Conservation (phyloP, 1,140 invertebrate species). For the Bombus balteatus region DNA sequence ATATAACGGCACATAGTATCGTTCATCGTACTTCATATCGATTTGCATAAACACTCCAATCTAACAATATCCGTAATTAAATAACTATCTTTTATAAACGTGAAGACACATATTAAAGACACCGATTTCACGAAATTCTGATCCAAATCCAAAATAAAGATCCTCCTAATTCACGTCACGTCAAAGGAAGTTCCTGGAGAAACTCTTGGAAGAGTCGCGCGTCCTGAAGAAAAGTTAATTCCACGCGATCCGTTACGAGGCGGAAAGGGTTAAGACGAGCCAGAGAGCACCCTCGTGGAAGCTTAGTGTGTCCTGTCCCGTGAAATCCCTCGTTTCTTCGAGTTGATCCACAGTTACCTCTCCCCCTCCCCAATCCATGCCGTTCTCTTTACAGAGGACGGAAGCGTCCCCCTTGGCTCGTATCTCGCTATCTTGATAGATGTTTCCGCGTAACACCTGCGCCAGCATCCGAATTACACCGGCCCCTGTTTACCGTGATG, state of each 20-base stretch:
- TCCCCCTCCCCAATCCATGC: background rate
- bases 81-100: no score
- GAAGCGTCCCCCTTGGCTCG: constrained; percentile 25
- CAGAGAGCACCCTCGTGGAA: constrained; percentile 54
- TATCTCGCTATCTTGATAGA: constrained; percentile 79
- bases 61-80: no score
- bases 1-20: no score
- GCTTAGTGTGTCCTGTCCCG: constrained; percentile 62
- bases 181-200: background rate
- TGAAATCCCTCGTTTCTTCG: constrained; percentile 63
- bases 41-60: no score
- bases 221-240: constrained; percentile 57
- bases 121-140: no score
- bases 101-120: no score
- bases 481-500: constrained; percentile 70
- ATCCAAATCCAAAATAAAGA: background rate
- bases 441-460: constrained; percentile 80
- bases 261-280: constrained; percentile 71
- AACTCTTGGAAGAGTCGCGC: background rate
- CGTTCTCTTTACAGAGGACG: constrained; percentile 45
- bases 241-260: constrained; percentile 53
- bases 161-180: background rate
- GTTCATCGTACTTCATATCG: no score
- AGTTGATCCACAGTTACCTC: constrained; percentile 59
- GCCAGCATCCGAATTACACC: constrained; percentile 75